Conservation (phyloP, 35 echinoderm and acorn worm species). For the Ophioderma brevispina region DNA sequence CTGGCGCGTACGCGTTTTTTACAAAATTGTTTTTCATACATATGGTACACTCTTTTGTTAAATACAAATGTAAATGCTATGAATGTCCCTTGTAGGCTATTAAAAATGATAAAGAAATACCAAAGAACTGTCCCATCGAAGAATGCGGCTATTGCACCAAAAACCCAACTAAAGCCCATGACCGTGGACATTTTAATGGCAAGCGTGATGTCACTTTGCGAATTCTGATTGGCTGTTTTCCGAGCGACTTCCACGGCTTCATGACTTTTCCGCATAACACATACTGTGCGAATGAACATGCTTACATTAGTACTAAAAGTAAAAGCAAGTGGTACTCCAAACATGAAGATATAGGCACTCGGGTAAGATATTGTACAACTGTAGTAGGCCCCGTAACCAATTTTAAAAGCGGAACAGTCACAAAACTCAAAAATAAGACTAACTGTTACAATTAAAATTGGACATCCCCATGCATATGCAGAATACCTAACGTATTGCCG, state of each 20-base stretch:
- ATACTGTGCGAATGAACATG: constrained; percentile 59
- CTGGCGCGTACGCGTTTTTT: constrained; percentile 6
- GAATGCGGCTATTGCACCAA: constrained; percentile 18
- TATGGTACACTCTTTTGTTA: constrained; percentile 20
- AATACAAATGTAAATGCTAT: constrained; percentile 47
- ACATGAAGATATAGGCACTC: constrained; percentile 45
- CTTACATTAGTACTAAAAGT: constrained; percentile 44
- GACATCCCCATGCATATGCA: constrained; percentile 71
- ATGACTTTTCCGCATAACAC: not conserved
- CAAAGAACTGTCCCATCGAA: constrained; percentile 28
- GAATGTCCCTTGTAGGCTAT: constrained; percentile 43
- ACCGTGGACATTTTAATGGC: constrained; percentile 46
- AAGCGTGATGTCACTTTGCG: constrained; percentile 13
- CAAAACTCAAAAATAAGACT: constrained; percentile 51
- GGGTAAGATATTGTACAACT: constrained; percentile 88
- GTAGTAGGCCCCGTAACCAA: constrained; percentile 70
- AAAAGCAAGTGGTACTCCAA: constrained; percentile 50
- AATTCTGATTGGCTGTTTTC: not conserved
- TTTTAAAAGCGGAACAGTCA: constrained; percentile 42
- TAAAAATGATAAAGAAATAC: constrained; percentile 53
- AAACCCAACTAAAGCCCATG: constrained; percentile 47
- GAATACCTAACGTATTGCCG: constrained; percentile 51
- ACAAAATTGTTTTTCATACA: constrained; percentile 38
- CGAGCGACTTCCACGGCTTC: not conserved
- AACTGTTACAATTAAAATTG: constrained; percentile 31